Evolutionary conservation across 1,140 invertebrate genomes (phyloP).

Genomic region (Tachypleus tridentatus): DNA sequence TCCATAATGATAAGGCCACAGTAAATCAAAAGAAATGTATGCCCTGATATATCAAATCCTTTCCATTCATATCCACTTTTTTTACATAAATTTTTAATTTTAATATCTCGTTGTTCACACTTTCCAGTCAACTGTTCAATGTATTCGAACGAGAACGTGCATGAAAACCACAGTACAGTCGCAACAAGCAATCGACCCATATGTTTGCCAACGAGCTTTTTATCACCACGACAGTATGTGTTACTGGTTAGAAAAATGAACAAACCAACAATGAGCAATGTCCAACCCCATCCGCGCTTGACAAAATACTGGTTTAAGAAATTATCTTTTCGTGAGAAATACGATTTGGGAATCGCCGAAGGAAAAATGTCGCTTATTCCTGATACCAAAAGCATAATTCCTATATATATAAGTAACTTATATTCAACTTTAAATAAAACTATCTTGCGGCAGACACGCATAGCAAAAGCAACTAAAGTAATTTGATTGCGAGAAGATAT

Average conservation of each 20-base stretch:
- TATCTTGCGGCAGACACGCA: conserved; percentile 70
- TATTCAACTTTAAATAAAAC: conserved; percentile 67
- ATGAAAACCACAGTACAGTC: conserved; percentile 78
- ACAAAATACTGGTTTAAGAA: conserved; percentile 85
- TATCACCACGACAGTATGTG: conserved; percentile 65
- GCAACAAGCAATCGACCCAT: conserved; percentile 61
- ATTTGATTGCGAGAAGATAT: no score
- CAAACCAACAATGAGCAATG: conserved; percentile 54
- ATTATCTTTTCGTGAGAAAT: conserved; percentile 61
- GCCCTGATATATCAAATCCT: conserved; percentile 89
- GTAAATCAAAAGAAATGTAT: conserved; percentile 88
- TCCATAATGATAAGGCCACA: conserved; percentile 80
- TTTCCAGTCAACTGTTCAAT: conserved; percentile 71
- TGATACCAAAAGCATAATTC: conserved; percentile 65
- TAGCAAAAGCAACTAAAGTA: conserved; percentile 11
- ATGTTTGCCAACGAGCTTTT: conserved; percentile 42
- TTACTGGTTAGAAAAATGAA: conserved; percentile 70
- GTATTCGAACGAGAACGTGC: conserved; percentile 66
- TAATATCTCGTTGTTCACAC: conserved; percentile 47
- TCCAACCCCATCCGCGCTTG: conserved; percentile 92
- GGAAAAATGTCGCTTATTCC: conserved; percentile 64
- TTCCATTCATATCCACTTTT: conserved; percentile 69
- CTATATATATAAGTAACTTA: conserved; percentile 74
- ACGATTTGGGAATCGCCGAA: conserved; percentile 6
- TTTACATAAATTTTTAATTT: conserved; percentile 50